Evolutionary conservation across 1,140 invertebrate species (phyloP).

Genomic region (Lucilia sericata): DNA sequence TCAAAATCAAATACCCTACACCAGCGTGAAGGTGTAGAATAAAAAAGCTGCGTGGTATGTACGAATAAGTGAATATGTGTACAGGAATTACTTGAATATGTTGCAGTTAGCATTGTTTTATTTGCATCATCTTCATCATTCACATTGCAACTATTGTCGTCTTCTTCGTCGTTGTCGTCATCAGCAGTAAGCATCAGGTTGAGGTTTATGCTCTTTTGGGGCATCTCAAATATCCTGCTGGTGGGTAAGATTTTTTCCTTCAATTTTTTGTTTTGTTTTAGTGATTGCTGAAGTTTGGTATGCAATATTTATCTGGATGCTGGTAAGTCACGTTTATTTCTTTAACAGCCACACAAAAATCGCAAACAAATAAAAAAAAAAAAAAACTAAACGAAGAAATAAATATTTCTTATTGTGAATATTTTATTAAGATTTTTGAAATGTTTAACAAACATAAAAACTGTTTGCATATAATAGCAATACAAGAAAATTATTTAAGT

Average conservation of each 20-base stretch:
- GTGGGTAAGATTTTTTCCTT: constrained; percentile 55
- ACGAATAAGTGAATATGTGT: not conserved
- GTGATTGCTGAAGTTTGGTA: constrained; percentile 48
- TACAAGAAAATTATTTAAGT: not conserved
- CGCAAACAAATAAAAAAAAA: not conserved
- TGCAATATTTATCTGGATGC: constrained; percentile 61
- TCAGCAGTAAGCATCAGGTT: constrained; percentile 38
- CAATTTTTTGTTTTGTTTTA: constrained; percentile 10
- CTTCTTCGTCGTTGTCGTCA: not conserved
- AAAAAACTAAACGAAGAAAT: not conserved
- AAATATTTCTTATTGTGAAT: constrained; percentile 14
- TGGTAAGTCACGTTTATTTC: constrained; percentile 60
- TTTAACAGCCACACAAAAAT: constrained; percentile 20
- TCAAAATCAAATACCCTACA: not conserved
- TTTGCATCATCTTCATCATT: constrained; percentile 44
- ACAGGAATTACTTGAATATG: constrained; percentile 40
- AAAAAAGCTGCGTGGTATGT: constrained; percentile 11
- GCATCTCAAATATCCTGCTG: constrained; percentile 66
- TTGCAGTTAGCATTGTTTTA: constrained; percentile 41
- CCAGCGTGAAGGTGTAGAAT: not conserved
- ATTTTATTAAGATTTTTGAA: constrained; percentile 18
- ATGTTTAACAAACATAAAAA: not conserved
- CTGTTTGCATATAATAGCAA: not conserved
- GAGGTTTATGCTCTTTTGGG: constrained; percentile 40
- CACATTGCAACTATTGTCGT: constrained; percentile 25